These are phyloP conservation scores for Lithophane leautieri DNA, from an alignment of 2,888 invertebrate species.

Conservation along the genomic window DNA sequence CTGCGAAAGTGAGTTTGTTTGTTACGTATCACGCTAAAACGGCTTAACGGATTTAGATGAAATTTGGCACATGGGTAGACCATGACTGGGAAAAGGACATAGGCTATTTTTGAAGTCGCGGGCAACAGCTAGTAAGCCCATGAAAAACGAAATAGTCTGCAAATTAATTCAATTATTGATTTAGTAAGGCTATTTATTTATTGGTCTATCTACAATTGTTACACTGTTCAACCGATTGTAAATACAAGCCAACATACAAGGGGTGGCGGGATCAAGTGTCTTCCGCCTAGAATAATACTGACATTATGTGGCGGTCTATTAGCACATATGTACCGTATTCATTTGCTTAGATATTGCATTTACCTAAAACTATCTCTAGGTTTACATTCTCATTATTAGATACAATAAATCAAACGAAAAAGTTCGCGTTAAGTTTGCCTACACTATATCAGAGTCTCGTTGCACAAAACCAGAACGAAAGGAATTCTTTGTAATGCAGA, in stretches of 20 bases:
- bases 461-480: conserved; percentile 42
- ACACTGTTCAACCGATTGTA: too few relatives aligned
- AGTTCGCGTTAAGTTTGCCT: conserved; percentile 29
- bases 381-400: not conserved
- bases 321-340: too few relatives aligned
- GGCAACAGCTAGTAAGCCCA: not conserved
- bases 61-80: too few relatives aligned
- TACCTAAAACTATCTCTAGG: not conserved
- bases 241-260: too few relatives aligned
- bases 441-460: conserved; percentile 23
- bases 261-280: not conserved
- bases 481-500: conserved; percentile 61
- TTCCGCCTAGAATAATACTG: conserved; percentile 18
- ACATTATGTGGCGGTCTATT: not conserved
- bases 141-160: not conserved
- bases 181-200: not conserved
- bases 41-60: too few relatives aligned
- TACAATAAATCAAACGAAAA: conserved; percentile 32
- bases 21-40: too few relatives aligned
- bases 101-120: too few relatives aligned
- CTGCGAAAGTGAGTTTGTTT: too few relatives aligned
- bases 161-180: not conserved
- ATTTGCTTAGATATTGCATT: not conserved
- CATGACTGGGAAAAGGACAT: too few relatives aligned
- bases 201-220: too few relatives aligned